Conservation (phyloP, 2,888 invertebrate genomes). For the Byasa hedistus region DNA sequence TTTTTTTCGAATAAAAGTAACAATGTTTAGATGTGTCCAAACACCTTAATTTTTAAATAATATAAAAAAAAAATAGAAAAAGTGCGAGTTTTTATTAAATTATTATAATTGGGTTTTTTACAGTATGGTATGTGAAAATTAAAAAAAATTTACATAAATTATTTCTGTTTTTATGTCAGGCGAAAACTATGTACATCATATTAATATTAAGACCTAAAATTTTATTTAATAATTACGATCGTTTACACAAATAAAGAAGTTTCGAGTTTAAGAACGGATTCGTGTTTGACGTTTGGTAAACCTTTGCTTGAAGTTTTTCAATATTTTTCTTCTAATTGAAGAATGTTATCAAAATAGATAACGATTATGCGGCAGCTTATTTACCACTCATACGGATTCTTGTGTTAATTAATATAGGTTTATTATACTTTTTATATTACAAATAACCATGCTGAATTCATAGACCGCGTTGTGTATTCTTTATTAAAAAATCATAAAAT, state of each 20-base stretch:
- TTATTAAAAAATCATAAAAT: conserved; percentile 58
- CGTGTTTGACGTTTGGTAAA: conserved; percentile 39
- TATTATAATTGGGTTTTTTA: no score
- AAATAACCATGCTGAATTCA: conserved; percentile 51
- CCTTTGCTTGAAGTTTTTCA: conserved; percentile 44
- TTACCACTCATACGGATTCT: conserved; percentile 23
- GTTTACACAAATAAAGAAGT: not conserved
- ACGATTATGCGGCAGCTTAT: conserved; percentile 41
- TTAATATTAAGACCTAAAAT: not conserved
- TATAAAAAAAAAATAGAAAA: no score
- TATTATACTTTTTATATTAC: conserved; percentile 18
- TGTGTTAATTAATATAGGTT: conserved; percentile 23
- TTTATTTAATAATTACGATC: not conserved
- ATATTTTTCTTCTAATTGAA: conserved; percentile 54
- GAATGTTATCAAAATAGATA: conserved; percentile 71
- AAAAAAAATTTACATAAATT: no score
- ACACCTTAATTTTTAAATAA: no score
- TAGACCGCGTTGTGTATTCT: conserved; percentile 58
- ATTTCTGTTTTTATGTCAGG: not conserved
- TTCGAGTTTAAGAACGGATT: conserved; percentile 15
- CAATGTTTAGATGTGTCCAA: no score
- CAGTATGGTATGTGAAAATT: no score
- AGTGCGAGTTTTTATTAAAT: no score
- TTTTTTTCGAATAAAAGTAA: no score
- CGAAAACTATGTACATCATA: not conserved